Conservation (phyloP, 1,140 invertebrate species). For the Apocrypta bakeri region DNA sequence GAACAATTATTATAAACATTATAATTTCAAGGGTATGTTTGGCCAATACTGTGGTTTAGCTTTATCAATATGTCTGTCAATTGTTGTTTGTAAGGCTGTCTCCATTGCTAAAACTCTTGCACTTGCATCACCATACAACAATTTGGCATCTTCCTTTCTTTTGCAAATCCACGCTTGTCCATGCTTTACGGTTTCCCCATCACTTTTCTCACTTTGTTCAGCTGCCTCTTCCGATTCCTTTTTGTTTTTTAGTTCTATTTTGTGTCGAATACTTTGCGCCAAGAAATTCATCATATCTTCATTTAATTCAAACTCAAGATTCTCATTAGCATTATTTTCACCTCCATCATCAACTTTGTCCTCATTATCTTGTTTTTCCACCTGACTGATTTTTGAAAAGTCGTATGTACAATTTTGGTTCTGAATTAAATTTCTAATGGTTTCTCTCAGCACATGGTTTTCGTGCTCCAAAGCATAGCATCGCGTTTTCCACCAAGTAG, state of each 20-base stretch:
- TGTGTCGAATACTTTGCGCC: constrained; percentile 76
- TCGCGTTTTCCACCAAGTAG: constrained; percentile 81
- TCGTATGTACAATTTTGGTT: constrained; percentile 46
- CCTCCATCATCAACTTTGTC: neutral
- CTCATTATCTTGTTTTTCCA: constrained; percentile 25
- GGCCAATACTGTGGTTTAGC: constrained; percentile 82
- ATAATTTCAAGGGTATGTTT: constrained; percentile 80
- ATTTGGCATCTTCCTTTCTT: constrained; percentile 68
- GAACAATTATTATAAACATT: neutral
- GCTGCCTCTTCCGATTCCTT: constrained; percentile 60
- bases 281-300: constrained; percentile 81
- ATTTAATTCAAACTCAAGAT: constrained; percentile 77
- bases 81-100: constrained; percentile 80
- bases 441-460: constrained; percentile 76
- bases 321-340: constrained; percentile 56
- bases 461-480: constrained; percentile 80
- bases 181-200: constrained; percentile 24
- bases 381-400: constrained; percentile 1
- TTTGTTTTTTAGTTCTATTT: constrained; percentile 73
- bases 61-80: constrained; percentile 79
- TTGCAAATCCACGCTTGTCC: constrained; percentile 58
- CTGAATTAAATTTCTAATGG: constrained; percentile 63
- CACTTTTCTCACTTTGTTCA: constrained; percentile 53
- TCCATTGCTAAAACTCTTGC: constrained; percentile 85
- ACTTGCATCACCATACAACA: constrained; percentile 78